Evolutionary conservation across 2,888 invertebrate species (phyloP), one percentile per base, ranked within the genome.

Genomic region (Fragum whitleyi): DNA sequence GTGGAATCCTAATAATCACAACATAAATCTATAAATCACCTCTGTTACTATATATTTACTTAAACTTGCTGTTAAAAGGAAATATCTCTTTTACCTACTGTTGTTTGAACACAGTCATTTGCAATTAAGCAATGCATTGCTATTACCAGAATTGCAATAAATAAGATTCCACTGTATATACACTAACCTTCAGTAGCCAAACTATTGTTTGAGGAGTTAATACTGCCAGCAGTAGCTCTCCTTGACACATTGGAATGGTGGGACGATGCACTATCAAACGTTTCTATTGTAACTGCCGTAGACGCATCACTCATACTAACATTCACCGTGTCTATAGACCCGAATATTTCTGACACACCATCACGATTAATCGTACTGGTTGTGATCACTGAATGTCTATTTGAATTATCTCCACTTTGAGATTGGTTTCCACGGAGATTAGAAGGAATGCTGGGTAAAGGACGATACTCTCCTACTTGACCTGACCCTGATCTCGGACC

Each of bases 321-420:
- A 51, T 95, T 95, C 88, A 95, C 94, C 6, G 95, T 95, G 88
- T 95, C 95, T 32, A 95, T 95, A 21, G 95, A 95, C 32, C 95
- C 95, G 94, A 95, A 93, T 42, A 90, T 90, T 80, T 91, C 91
- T 5, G 90, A 89, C 62, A 92, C 83, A 62, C 91, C 92, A 73
- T 92, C 92, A 57, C 92, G 81, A 73, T 92, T 90, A 69, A 92
- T 90, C 29, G 91, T 91, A 73, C 91, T 92, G 51, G 89, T 91
- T 7, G 93, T 92, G 19, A 90, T 90, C 11, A 92, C 90, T 19
- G 93, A 93, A 87, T 93, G 91, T 83, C 91, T 86, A 75, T 88
- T 90, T 21, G 89, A 86, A 32, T 79, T 83, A 39, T 87, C 87
- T 23, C 89, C 79, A 57, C 75, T 82, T 23, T 68, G 73, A 51